Conservation (phyloP, 2,113 vertebrate genomes). For the Pseudorectes ferrugineus region DNA sequence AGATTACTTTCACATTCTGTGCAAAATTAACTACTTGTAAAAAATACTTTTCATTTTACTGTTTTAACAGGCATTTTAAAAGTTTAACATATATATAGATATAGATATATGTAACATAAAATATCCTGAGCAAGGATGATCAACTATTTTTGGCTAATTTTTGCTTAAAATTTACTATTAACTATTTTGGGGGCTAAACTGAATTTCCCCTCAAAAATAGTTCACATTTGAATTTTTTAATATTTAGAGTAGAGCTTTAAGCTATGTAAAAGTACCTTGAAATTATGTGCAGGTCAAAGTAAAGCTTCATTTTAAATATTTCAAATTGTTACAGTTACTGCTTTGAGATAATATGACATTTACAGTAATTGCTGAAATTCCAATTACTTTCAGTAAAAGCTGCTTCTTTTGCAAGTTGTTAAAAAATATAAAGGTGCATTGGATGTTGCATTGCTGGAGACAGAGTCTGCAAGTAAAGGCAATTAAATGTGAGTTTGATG, state of each 20-base stretch:
- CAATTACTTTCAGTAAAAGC: slow-evolving; percentile 34
- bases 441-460: background rate
- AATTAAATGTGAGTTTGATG: slow-evolving; percentile 58
- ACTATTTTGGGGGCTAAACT: background rate
- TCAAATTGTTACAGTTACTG: slow-evolving; percentile 7
- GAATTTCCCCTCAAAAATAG: slow-evolving; percentile 5
- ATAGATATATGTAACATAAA: background rate
- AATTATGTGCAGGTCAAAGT: slow-evolving; percentile 29
- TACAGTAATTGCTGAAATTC: slow-evolving; percentile 60
- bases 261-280: background rate
- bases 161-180: background rate
- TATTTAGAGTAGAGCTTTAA: background rate
- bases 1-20: background rate
- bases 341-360: slow-evolving; percentile 38
- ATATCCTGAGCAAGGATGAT: background rate
- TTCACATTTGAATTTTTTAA: background rate
- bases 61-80: background rate
- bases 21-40: background rate
- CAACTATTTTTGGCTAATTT: background rate
- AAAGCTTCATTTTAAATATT: slow-evolving; percentile 31
- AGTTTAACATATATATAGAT: background rate
- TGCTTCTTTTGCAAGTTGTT: slow-evolving; percentile 26
- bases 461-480: background rate
- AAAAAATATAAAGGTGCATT: slow-evolving; percentile 32
- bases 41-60: background rate